phyloP scores from a whole-genome alignment of 1,140 invertebrate species.

The Diabrotica undecimpunctata region DNA sequence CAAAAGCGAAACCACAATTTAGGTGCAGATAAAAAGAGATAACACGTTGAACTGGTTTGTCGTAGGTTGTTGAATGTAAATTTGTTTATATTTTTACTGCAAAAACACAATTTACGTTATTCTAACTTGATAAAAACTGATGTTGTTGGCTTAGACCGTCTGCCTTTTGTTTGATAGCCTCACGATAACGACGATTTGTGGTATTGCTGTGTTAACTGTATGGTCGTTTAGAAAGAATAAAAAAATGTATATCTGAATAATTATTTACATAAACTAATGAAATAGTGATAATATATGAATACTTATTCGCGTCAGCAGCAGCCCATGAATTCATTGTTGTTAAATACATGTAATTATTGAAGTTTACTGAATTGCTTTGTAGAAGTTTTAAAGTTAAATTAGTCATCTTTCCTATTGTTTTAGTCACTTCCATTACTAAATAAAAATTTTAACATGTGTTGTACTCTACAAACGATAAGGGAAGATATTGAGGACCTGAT shows the following conservation, averaged over 20 bases:
- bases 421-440: too few species aligned
- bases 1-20: too few species aligned
- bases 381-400: too few species aligned
- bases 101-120: slow-evolving; percentile 11
- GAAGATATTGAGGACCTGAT: too few species aligned
- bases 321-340: too few species aligned
- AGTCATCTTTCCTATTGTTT: too few species aligned
- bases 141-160: slow-evolving; percentile 16
- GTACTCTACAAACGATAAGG: too few species aligned
- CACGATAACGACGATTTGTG: slow-evolving; percentile 11
- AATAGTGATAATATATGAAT: neutral
- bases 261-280: neutral
- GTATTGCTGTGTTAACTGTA: neutral
- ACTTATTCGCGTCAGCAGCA: too few species aligned
- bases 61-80: slow-evolving; percentile 11
- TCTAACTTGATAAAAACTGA: slow-evolving; percentile 8
- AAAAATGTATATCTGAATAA: neutral
- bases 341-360: too few species aligned
- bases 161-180: slow-evolving; percentile 13
- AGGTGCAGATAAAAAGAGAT: neutral
- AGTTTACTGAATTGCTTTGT: too few species aligned
- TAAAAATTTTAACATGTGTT: too few species aligned
- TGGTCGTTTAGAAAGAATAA: neutral
- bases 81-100: slow-evolving; percentile 9
- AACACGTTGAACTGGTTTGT: slow-evolving; percentile 3